Conservation (phyloP, 2,888 invertebrate genomes). For the Lutraria lutraria region DNA sequence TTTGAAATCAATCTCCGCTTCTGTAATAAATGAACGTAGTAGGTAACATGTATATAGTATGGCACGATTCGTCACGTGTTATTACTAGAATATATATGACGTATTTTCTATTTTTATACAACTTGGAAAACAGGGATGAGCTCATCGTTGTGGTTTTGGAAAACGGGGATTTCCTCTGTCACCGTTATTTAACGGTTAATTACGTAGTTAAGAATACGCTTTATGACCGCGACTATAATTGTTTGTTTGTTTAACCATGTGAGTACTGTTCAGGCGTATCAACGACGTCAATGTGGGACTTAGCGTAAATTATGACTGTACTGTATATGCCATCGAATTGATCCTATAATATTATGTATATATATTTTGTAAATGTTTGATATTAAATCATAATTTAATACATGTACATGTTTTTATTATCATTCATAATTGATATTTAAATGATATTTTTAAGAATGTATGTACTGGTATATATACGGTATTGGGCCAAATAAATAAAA, state of each 20-base stretch:
- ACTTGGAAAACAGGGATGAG: conserved; percentile 32
- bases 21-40: neutral
- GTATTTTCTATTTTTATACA: conserved; percentile 37
- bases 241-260: neutral
- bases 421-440: no score
- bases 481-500: no score
- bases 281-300: conserved; percentile 4
- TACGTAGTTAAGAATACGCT: neutral
- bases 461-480: no score
- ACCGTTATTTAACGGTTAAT: neutral
- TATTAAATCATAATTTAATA: no score
- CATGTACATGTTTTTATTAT: no score
- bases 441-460: no score
- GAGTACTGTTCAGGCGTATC: neutral
- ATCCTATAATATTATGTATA: no score
- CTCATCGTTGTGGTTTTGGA: conserved; percentile 6
- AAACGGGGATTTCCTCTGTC: conserved; percentile 30
- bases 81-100: conserved; percentile 18
- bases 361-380: no score
- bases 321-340: no score
- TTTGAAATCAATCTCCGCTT: neutral
- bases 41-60: neutral
- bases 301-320: no score
- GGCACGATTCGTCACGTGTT: neutral
- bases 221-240: neutral